Evolutionary conservation across 2,113 vertebrate species (phyloP).

Genomic region (Nyctibius bracteatus): DNA sequence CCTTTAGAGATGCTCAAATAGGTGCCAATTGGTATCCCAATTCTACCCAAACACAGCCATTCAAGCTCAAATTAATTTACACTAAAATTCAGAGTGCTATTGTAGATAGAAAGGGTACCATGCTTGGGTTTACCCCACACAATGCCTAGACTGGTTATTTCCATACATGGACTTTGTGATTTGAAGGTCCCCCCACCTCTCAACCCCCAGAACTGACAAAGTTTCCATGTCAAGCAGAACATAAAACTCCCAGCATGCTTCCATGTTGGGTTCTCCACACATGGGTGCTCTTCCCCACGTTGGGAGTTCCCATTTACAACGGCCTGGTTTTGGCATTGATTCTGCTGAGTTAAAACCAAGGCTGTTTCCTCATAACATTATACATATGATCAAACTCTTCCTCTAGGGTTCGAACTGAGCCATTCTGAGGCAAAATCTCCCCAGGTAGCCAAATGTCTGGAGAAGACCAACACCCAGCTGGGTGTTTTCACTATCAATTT

Average conservation of each 20-base stretch:
- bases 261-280: accelerated
- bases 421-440: neutral
- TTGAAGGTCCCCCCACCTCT: neutral
- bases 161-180: accelerated
- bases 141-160: neutral
- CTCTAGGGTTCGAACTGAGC: neutral
- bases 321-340: neutral
- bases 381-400: neutral
- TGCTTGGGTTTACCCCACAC: neutral
- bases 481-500: neutral
- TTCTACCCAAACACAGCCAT: neutral
- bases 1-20: neutral
- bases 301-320: neutral
- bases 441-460: neutral
- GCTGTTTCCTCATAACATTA: neutral
- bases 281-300: neutral
- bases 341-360: neutral
- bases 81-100: neutral
- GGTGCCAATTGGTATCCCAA: neutral
- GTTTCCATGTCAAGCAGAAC: accelerated
- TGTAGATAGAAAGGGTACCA: neutral
- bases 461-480: neutral
- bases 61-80: neutral
- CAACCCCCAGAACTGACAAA: accelerated
- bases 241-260: neutral